Conservation (phyloP, 2,888 invertebrate genomes). For the Caenorhabditis sp. region DNA sequence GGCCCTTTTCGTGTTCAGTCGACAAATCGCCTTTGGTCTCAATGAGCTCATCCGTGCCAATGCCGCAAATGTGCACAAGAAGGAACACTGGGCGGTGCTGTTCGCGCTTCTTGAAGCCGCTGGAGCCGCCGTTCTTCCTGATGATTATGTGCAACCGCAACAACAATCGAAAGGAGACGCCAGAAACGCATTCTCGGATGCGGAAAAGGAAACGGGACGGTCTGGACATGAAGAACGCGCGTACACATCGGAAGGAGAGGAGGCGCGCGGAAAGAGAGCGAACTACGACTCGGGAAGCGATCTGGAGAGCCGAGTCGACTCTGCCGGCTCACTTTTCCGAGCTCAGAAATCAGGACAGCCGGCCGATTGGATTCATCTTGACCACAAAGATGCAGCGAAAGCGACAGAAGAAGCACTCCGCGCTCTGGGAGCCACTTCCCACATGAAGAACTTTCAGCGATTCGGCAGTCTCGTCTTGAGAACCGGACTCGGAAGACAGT, state of each 20-base stretch:
- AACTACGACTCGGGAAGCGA: constrained; percentile 42
- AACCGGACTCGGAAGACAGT: constrained; percentile 84
- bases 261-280: constrained; percentile 12
- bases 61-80: constrained; percentile 95
- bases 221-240: constrained; percentile 82
- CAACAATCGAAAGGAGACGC: constrained; percentile 14
- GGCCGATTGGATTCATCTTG: constrained; percentile 75
- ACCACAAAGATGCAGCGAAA: constrained; percentile 67
- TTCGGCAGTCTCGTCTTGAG: constrained; percentile 83
- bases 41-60: constrained; percentile 94
- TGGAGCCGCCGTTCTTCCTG: constrained; percentile 87
- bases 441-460: constrained; percentile 57
- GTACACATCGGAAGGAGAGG: constrained; percentile 86
- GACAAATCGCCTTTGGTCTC: constrained; percentile 92
- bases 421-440: constrained; percentile 55
- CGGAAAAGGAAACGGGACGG: constrained; percentile 39
- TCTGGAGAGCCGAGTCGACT: constrained; percentile 51
- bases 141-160: constrained; percentile 47
- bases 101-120: constrained; percentile 93
- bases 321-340: constrained; percentile 53
- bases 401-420: constrained; percentile 67
- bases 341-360: constrained; percentile 29
- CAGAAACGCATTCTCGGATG: constrained; percentile 67
- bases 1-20: constrained; percentile 85
- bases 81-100: constrained; percentile 93